A percentile compares a stretch with the other conserved stretches of the same genome.
phyloP scores from a whole-genome alignment of 2,797 vertebrate species.

The Ctenopoma kingsleyae region DNA sequence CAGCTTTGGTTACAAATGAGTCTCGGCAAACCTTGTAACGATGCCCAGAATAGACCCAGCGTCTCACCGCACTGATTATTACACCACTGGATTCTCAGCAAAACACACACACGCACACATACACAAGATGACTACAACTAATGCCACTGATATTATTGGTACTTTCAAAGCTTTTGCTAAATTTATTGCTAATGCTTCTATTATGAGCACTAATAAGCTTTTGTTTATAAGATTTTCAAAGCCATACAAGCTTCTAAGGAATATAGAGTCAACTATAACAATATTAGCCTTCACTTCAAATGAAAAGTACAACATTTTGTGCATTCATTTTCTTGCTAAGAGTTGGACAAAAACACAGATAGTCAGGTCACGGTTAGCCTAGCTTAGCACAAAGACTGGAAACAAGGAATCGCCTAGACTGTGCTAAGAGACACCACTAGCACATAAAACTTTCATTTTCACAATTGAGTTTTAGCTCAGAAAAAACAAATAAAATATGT shows the following conservation, averaged over 20 bases:
- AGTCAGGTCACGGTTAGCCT: background rate
- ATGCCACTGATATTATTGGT: conserved; percentile 27
- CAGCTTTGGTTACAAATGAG: conserved; percentile 77
- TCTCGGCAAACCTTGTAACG: conserved; percentile 78
- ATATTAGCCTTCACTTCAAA: too few relatives aligned
- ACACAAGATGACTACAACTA: conserved; percentile 16
- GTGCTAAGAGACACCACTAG: background rate
- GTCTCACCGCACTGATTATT: conserved; percentile 78
- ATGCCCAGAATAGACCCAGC: conserved; percentile 70
- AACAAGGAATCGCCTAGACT: too few relatives aligned
- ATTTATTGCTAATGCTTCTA: conserved; percentile 24
- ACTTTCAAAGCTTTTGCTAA: conserved; percentile 33
- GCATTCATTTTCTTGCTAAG: background rate
- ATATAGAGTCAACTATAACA: background rate
- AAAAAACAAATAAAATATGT: background rate
- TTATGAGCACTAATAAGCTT: conserved; percentile 8
- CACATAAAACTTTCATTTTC: background rate
- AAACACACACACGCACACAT: conserved; percentile 33
- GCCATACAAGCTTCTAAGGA: background rate
- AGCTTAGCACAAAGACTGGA: too few relatives aligned
- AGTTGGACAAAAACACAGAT: background rate
- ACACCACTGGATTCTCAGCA: conserved; percentile 48
- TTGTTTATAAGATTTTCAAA: conserved; percentile 10
- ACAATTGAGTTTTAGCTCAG: background rate
- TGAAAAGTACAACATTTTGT: background rate